These are phyloP conservation scores for Odiellus spinosus DNA, from an alignment of 2,888 invertebrate genomes.

Conservation along the genomic window DNA sequence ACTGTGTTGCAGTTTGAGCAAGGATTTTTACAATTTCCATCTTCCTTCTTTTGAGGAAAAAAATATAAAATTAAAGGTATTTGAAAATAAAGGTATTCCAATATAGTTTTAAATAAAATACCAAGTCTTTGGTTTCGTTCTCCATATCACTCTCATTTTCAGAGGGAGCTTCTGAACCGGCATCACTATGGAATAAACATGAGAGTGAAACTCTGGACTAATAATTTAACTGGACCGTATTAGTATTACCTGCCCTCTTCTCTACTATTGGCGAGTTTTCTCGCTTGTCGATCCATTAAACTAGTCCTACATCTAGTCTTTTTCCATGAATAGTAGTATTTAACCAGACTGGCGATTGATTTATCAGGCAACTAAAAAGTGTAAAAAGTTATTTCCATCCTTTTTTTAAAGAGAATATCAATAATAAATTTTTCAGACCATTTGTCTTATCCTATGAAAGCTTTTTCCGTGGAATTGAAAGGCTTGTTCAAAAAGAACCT, in stretches of 20 bases:
- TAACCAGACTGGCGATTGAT: constrained; percentile 84
- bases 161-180: constrained; percentile 64
- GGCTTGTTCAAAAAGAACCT: constrained; percentile 93
- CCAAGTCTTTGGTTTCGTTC: constrained; percentile 51
- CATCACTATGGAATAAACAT: constrained; percentile 44
- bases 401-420: background rate
- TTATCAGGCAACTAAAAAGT: constrained; percentile 74
- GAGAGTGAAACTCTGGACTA: too few relatives aligned
- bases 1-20: constrained; percentile 56
- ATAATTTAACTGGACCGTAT: too few relatives aligned
- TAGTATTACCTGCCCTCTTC: constrained; percentile 49
- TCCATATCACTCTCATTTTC: constrained; percentile 61
- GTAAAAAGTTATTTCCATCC: constrained; percentile 1
- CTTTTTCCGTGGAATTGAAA: constrained; percentile 97
- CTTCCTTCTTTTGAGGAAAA: constrained; percentile 7
- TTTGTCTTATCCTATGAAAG: constrained; percentile 89
- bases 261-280: constrained; percentile 47
- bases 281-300: constrained; percentile 73
- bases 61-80: background rate
- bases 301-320: constrained; percentile 82
- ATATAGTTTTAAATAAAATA: constrained; percentile 2
- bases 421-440: constrained; percentile 45
- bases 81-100: background rate
- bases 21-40: constrained; percentile 21
- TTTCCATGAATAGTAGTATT: constrained; percentile 98